Evolutionary conservation across 2,888 invertebrate species (phyloP), one percentile per base, ranked within the genome.

Genomic region (Lepeophtheirus nordmannii): DNA sequence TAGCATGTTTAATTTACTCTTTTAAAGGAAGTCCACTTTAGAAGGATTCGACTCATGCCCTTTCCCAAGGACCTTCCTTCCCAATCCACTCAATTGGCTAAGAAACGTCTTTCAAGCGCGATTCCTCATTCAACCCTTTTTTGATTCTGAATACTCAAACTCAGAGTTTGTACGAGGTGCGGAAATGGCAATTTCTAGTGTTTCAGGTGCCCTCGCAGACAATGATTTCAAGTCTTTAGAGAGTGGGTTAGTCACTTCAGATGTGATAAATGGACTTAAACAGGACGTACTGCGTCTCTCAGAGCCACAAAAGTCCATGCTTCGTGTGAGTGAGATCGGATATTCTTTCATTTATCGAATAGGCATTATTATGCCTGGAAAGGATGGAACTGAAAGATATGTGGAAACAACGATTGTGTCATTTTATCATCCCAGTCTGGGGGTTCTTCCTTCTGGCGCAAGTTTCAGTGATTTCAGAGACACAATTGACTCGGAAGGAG

Each of bases 361-460:
- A n/a, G 53, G 53, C 5, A 46, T 46, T 17, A 46, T 46, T 17
- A 46, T 46, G 53, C 53, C 53, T 5, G 53, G 53, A 14, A 46
- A 2, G n/a, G 53, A 46, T 2, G 53, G 53, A 5, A 17, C 17
- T 46, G 53, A 46, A 17, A 14, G 53, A 5, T 8, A 46, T 46
- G 53, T 46, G 14, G 53, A 46, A 17, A n/a, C 53, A 14, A 46
- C 53, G 3, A 17, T 46, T 46, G 53, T 46, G n/a, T 46, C 53
- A 46, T 46, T 46, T 46, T 46, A 46, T 46, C 53, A 46, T 46
- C 53, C 53, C 53, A 46, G 53, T 17, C 53, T 46, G n/a, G 14
- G n/a, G 1, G 14, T 46, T 17, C 8, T 46, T 2, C 53, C 53
- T 17, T n/a, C 53, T 14, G n/a, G 17, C 2, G 14, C 53, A 8